Base-by-base conservation (phyloP, 2,888 invertebrate species). In the Folsomia manolachei region DNA sequence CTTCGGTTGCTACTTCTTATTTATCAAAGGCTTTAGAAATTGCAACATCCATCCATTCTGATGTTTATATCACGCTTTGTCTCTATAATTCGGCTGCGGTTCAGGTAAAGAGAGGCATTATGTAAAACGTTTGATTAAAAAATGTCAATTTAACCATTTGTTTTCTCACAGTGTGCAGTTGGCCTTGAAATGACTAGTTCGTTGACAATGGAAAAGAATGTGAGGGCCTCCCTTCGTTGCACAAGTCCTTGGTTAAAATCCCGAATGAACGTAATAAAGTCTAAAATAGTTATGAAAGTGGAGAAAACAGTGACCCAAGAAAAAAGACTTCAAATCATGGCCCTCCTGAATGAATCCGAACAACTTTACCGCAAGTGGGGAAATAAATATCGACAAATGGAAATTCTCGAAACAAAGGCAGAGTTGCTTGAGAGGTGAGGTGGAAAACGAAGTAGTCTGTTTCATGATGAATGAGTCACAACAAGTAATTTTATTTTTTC, bases 1-100 rank as follows among this genome's bases (percentile, higher is more conserved):
- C 77, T 27, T 71, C 75, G 9, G 69, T 65, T 2, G 74, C 76
- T 1, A 60, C 78, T 2, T 66, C 72, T 52, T 71, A 70, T 67
- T 70, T 78, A 19, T 76, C 75, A 62, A 75, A 78, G 52, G 78
- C 79, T 19, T 64, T 77, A 7, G 74, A 78, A 2, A 63, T 78
- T 18, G 73, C 79, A 2, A 56, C 63, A 23, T 21, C 64, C n/a
- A 71, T 76, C 39, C 72, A 65, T 60, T 75, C 78, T 0, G 79
- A 79, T 68, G 75, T 75, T 71, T 78, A 75, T 70, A 74, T 76
- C 18, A 70, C 76, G 0, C 62, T 78, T 0, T 77, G 75, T 51
- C 63, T 74, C 7, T 72, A 72, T 61, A 62, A 78, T 27, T 75
- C 78, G 14, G 73, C 78, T 39, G 71, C 75, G n/a, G 72, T 79